These are phyloP conservation scores for Nyleta sp. DNA, from an alignment of 2,888 invertebrate genomes.

Conservation along the genomic window DNA sequence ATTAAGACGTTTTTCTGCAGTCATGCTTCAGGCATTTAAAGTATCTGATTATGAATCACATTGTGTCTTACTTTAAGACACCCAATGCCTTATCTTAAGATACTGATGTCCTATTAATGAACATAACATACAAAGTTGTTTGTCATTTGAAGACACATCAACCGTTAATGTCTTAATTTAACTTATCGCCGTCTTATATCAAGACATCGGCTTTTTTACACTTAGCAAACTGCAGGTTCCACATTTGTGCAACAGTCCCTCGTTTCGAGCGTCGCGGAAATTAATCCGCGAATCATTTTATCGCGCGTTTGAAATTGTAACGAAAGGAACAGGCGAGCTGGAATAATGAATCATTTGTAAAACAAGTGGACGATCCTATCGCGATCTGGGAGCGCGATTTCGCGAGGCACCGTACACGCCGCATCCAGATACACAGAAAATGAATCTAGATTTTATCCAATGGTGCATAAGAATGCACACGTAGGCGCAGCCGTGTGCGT, in stretches of 20 bases:
- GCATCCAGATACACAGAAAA: conserved; percentile 56
- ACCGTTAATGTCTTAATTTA: too few species aligned
- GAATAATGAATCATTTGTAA: conserved; percentile 59
- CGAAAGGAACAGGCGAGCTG: conserved; percentile 27
- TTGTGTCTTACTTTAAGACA: too few species aligned
- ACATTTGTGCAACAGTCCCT: neutral
- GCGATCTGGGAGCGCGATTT: conserved; percentile 45
- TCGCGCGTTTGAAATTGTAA: conserved; percentile 36
- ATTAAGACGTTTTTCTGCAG: too few species aligned
- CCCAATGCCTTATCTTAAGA: too few species aligned
- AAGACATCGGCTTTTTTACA: conserved; percentile 12
- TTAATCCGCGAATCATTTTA: conserved; percentile 35
- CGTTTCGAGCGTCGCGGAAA: conserved; percentile 15
- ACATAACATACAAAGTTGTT: too few species aligned
- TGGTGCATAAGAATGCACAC: conserved; percentile 46
- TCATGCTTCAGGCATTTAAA: too few species aligned
- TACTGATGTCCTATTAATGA: too few species aligned
- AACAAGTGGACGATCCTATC: conserved; percentile 41
- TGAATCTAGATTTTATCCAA: conserved; percentile 65
- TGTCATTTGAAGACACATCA: too few species aligned
- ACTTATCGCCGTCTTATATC: too few species aligned
- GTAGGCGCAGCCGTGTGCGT: conserved; percentile 31
- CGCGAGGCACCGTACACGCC: conserved; percentile 19
- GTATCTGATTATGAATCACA: too few species aligned
- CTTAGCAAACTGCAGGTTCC: conserved; percentile 39